Evolutionary conservation across 2,113 vertebrate species (phyloP).

Genomic region (Crotalus horridus): DNA sequence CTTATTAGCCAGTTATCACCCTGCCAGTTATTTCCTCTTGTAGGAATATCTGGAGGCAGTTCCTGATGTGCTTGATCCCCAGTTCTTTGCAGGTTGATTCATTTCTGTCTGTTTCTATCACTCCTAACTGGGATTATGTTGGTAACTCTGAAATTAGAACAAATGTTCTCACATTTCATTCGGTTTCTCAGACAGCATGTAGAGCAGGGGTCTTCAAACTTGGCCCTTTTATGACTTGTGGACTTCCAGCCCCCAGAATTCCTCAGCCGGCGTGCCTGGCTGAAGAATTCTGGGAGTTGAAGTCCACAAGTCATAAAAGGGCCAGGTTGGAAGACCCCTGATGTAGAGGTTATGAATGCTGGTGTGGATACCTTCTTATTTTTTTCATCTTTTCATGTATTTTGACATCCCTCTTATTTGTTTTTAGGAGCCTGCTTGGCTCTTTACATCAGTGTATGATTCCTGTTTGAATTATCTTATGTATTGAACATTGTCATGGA

Average conservation of each 20-base stretch:
- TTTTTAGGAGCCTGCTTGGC: background rate
- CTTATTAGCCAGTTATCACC: too few species aligned
- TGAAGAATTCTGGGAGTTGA: too few species aligned
- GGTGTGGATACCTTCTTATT: too few species aligned
- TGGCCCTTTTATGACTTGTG: too few species aligned
- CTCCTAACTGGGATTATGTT: background rate
- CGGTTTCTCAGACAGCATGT: constrained; percentile 34
- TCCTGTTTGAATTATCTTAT: background rate
- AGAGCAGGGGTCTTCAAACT: too few species aligned
- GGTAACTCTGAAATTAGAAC: background rate
- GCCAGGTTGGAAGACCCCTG: too few species aligned
- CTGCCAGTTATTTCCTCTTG: background rate
- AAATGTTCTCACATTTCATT: constrained; percentile 10
- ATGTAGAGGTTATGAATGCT: background rate
- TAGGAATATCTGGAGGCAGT: background rate
- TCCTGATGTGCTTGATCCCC: background rate
- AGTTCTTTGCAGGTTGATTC: background rate
- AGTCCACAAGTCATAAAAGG: too few species aligned
- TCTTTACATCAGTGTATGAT: background rate
- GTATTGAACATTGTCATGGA: background rate
- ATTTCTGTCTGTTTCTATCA: background rate
- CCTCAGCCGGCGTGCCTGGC: too few species aligned
- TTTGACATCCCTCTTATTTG: background rate
- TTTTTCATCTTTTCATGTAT: background rate
- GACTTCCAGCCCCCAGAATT: too few species aligned